Conservation (phyloP, 2,888 invertebrate species). For the Choreutis nemorana region DNA sequence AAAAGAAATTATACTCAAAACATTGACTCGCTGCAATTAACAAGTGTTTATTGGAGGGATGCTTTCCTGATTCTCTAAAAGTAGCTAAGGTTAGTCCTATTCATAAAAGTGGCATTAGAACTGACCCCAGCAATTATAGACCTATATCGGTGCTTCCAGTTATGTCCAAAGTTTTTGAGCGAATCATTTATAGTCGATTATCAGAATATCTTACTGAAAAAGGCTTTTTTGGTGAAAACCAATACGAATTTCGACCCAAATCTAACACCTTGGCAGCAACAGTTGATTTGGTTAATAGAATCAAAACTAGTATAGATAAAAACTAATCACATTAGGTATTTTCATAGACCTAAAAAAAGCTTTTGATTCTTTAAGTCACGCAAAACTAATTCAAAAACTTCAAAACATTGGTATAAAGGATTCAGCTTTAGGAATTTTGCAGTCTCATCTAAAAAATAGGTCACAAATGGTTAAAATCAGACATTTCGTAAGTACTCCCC, state of each 20-base stretch:
- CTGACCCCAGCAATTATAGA: slow-evolving; percentile 9
- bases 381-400: slow-evolving; percentile 6
- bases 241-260: slow-evolving; percentile 7
- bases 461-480: slow-evolving; percentile 7
- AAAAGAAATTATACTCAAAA: too few species aligned
- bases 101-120: slow-evolving; percentile 8
- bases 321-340: slow-evolving; percentile 7
- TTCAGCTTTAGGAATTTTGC: slow-evolving; percentile 5
- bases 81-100: slow-evolving; percentile 10
- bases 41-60: slow-evolving; percentile 1
- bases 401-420: slow-evolving; percentile 4
- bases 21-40: too few species aligned
- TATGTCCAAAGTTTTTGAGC: slow-evolving; percentile 8
- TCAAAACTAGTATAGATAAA: slow-evolving; percentile 6
- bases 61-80: slow-evolving; percentile 7
- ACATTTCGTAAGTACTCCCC: slow-evolving; percentile 3
- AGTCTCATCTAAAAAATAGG: slow-evolving; percentile 7
- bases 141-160: slow-evolving; percentile 8
- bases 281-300: slow-evolving; percentile 5
- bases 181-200: slow-evolving; percentile 4
- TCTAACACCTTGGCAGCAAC: slow-evolving; percentile 6
- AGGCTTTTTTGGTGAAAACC: slow-evolving; percentile 1
- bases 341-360: slow-evolving; percentile 10
- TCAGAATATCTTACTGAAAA: slow-evolving; percentile 1
- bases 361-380: slow-evolving; percentile 4